Conservation (phyloP, 2,113 vertebrate species). For the Paradoxurus hermaphroditus region DNA sequence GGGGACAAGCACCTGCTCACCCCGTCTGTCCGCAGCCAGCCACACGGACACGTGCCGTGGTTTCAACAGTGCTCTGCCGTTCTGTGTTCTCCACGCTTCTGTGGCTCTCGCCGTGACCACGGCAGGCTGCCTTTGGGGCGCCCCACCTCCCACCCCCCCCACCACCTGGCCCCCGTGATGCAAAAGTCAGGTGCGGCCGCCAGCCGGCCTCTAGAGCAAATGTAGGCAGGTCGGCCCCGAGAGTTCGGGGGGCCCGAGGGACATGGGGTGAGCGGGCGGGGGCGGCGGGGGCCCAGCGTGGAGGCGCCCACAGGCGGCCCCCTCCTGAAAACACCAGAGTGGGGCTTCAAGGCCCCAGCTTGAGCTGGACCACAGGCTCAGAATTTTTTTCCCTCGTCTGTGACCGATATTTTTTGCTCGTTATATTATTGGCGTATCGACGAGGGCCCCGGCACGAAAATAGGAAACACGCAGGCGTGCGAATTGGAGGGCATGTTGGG, state of each 20-base stretch:
- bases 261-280: accelerated
- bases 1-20: accelerated
- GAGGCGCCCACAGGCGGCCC: accelerated
- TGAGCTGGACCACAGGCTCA: neutral
- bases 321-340: neutral
- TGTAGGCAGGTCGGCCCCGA: neutral
- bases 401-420: neutral
- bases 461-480: neutral
- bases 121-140: neutral
- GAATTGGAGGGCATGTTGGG: neutral
- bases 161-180: neutral
- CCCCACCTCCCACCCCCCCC: neutral
- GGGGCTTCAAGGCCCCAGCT: neutral
- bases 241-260: neutral
- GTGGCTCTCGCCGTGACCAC: too few relatives aligned
- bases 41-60: accelerated
- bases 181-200: neutral
- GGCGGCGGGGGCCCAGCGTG: too few relatives aligned
- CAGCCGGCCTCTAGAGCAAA: too few relatives aligned
- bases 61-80: accelerated
- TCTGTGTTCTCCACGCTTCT: neutral
- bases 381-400: neutral
- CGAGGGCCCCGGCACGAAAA: neutral
- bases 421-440: neutral
- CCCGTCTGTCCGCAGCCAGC: neutral